These are phyloP conservation scores for Drosophila asahinai DNA, from an alignment of 1,140 invertebrate genomes.

Conservation along the genomic window DNA sequence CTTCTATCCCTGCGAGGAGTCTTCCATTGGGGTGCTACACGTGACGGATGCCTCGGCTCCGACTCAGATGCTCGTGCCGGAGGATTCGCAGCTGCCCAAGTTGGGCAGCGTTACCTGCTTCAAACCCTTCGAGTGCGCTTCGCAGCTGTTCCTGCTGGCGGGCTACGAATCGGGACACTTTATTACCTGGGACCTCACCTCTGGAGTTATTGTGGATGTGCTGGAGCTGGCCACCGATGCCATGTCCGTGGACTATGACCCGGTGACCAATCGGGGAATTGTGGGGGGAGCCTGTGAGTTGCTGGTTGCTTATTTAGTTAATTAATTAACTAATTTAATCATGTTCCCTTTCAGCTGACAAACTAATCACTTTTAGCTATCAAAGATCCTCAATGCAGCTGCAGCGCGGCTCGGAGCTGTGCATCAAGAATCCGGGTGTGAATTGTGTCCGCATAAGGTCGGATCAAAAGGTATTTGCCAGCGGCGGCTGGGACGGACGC, in stretches of 20 bases:
- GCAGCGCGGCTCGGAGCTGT: constrained; percentile 87
- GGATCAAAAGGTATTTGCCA: constrained; percentile 91
- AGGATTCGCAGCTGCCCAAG: constrained; percentile 85
- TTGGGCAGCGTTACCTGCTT: constrained; percentile 88
- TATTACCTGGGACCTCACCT: constrained; percentile 89
- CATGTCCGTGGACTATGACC: constrained; percentile 89
- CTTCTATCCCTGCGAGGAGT: constrained; percentile 88
- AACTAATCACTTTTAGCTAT: constrained; percentile 69
- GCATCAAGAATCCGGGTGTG: constrained; percentile 90
- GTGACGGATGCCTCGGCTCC: constrained; percentile 86
- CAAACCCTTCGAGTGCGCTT: constrained; percentile 87
- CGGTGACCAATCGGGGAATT: constrained; percentile 87
- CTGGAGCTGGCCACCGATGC: constrained; percentile 88
- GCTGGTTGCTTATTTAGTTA: constrained; percentile 72
- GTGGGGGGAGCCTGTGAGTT: constrained; percentile 87
- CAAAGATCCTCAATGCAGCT: constrained; percentile 87
- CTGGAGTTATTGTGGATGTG: constrained; percentile 86
- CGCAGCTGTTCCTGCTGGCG: constrained; percentile 86
- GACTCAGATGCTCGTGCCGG: constrained; percentile 84
- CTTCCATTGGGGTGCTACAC: constrained; percentile 88
- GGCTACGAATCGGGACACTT: constrained; percentile 89
- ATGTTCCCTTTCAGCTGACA: constrained; percentile 79
- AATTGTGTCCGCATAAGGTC: constrained; percentile 89
- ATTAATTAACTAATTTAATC: neutral
- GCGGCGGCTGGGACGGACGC: constrained; percentile 91